Conservation (phyloP, 2,888 invertebrate genomes). For the Lepetodrilus schrolli region DNA sequence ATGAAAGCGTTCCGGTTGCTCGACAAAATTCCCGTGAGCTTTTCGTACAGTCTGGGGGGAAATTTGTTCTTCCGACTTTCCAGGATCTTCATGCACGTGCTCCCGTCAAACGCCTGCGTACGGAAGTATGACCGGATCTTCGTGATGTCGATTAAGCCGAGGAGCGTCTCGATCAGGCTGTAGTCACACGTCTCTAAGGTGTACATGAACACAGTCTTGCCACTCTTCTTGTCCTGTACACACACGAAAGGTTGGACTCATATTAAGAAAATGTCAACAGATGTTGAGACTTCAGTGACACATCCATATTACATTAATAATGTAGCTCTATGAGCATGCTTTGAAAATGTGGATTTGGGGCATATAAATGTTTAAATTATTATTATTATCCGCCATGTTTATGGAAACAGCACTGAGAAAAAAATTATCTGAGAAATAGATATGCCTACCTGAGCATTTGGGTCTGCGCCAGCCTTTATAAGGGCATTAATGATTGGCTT, state of each 20-base stretch:
- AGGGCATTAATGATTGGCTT: conserved; percentile 57
- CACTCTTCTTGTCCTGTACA: conserved; percentile 65
- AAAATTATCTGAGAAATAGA: too few relatives aligned
- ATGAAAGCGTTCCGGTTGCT: too few relatives aligned
- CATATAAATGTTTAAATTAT: too few relatives aligned
- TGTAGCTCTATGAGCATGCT: too few relatives aligned
- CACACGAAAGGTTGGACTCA: too few relatives aligned
- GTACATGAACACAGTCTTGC: conserved; percentile 69
- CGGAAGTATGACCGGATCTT: conserved; percentile 56
- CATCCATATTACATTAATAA: too few relatives aligned
- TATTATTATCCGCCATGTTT: too few relatives aligned
- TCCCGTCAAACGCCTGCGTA: conserved; percentile 64
- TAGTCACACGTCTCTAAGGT: conserved; percentile 62
- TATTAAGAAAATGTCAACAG: too few relatives aligned
- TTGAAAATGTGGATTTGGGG: too few relatives aligned
- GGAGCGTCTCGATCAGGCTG: conserved; percentile 54
- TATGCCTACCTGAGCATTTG: conserved; percentile 60
- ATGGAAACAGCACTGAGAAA: too few relatives aligned
- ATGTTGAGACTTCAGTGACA: too few relatives aligned
- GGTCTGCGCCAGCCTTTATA: conserved; percentile 63
- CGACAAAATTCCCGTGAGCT: conserved; percentile 50
- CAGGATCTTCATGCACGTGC: conserved; percentile 59
- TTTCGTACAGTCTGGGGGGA: conserved; percentile 50
- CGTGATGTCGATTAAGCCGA: conserved; percentile 52
- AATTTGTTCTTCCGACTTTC: conserved; percentile 57